Percentiles rank a stretch among this genome's conserved stretches.
phyloP scores from a whole-genome alignment of 2,797 vertebrate species.

The Typhlichthys subterraneus region DNA sequence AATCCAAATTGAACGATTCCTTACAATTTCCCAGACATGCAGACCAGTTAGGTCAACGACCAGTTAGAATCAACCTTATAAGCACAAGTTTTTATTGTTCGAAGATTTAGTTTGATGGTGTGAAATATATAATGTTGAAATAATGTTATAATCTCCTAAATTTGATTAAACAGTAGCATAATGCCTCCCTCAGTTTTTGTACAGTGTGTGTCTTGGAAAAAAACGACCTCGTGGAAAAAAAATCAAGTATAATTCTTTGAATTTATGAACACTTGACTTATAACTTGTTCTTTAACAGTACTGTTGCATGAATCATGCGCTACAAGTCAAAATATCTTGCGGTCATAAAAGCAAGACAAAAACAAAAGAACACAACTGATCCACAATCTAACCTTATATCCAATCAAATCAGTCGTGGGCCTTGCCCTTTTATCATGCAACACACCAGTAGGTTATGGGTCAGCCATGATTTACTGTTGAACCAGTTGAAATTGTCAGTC shows the following conservation, averaged over 20 bases:
- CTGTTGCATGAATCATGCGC: slow-evolving; percentile 72
- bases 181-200: slow-evolving; percentile 40
- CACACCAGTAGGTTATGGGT: slow-evolving; percentile 48
- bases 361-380: slow-evolving; percentile 50
- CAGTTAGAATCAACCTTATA: slow-evolving; percentile 28
- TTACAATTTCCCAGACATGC: slow-evolving; percentile 56
- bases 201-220: slow-evolving; percentile 70
- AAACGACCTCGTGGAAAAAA: slow-evolving; percentile 25
- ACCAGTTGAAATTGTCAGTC: slow-evolving; percentile 48
- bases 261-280: slow-evolving; percentile 40
- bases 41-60: slow-evolving; percentile 44
- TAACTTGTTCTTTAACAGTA: slow-evolving; percentile 48
- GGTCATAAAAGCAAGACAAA: slow-evolving; percentile 45
- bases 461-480: slow-evolving; percentile 33
- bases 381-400: slow-evolving; percentile 72
- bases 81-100: neutral
- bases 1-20: slow-evolving; percentile 58
- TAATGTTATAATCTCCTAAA: too few species aligned
- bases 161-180: neutral
- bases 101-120: too few species aligned
- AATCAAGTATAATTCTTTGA: slow-evolving; percentile 32
- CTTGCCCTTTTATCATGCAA: slow-evolving; percentile 70
- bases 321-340: slow-evolving; percentile 68
- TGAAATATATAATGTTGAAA: too few species aligned
- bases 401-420: slow-evolving; percentile 63